A percentile compares a stretch with the other conserved stretches of the same genome.
phyloP scores from a whole-genome alignment of 2,888 invertebrate species.

The Pogonocherus hispidulus region DNA sequence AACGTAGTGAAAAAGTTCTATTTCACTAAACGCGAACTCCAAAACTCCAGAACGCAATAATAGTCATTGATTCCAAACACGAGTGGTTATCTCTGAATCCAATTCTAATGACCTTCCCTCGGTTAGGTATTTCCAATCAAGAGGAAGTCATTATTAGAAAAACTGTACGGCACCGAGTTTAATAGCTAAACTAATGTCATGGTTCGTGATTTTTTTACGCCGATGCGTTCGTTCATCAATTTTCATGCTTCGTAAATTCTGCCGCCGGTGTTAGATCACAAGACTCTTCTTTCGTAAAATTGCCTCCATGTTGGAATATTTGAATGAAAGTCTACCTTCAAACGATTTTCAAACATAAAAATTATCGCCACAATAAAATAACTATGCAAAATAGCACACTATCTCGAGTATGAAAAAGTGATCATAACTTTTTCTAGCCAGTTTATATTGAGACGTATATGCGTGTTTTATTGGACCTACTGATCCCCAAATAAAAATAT shows the following conservation, averaged over 20 bases:
- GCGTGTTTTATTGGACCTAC: too few relatives aligned
- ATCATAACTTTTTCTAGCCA: too few relatives aligned
- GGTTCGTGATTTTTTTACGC: slow-evolving; percentile 6
- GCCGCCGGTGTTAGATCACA: neutral
- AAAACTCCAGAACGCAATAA: too few relatives aligned
- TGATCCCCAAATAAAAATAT: too few relatives aligned
- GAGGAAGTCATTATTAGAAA: slow-evolving; percentile 6
- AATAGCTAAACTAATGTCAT: slow-evolving; percentile 4
- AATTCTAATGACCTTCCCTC: slow-evolving; percentile 2
- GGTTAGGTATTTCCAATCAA: slow-evolving; percentile 3
- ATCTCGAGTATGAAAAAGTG: too few relatives aligned
- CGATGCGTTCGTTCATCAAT: neutral
- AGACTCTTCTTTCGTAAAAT: neutral
- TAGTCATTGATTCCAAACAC: neutral
- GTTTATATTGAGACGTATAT: too few relatives aligned
- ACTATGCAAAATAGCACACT: too few relatives aligned
- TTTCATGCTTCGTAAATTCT: neutral
- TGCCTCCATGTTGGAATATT: too few relatives aligned
- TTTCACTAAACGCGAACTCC: too few relatives aligned
- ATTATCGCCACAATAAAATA: too few relatives aligned
- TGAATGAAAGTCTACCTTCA: too few relatives aligned
- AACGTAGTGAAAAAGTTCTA: neutral
- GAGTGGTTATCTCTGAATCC: neutral
- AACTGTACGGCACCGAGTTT: neutral
- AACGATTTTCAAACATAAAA: too few relatives aligned